A percentile compares a stretch with the other conserved stretches of the same genome.
phyloP scores from a whole-genome alignment of 2,113 vertebrate genomes.

The Leptobrachium ailaonicum region DNA sequence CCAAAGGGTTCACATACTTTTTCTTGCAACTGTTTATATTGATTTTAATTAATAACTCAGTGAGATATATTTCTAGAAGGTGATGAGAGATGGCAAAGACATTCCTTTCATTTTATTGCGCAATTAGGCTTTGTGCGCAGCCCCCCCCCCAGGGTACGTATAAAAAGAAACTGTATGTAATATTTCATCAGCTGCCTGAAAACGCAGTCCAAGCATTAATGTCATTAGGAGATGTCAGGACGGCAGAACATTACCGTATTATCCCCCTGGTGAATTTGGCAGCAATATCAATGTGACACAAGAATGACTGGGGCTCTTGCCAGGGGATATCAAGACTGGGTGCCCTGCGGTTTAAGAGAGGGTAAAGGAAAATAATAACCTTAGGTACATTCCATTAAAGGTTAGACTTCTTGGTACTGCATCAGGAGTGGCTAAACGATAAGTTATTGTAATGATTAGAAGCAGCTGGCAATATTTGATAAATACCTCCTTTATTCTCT shows the following conservation, averaged over 20 bases:
- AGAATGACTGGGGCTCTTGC: constrained; percentile 6
- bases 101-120: constrained; percentile 14
- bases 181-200: constrained; percentile 25
- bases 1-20: too few relatives aligned
- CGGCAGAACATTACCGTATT: not conserved
- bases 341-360: not conserved
- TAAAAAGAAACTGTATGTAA: constrained; percentile 22
- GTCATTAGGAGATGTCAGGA: not conserved
- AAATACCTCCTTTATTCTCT: constrained; percentile 32
- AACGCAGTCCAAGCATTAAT: constrained; percentile 11
- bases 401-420: constrained; percentile 7
- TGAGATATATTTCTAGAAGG: constrained; percentile 24
- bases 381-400: constrained; percentile 28
- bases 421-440: constrained; percentile 1
- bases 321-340: not conserved
- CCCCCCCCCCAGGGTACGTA: not conserved
- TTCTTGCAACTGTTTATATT: not conserved
- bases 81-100: constrained; percentile 26
- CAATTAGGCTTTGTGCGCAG: not conserved
- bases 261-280: constrained; percentile 6
- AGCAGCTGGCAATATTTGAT: constrained; percentile 29
- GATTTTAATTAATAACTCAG: constrained; percentile 25
- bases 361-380: constrained; percentile 6
- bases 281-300: not conserved
- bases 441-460: constrained; percentile 20